A percentile compares a stretch with the other conserved stretches of the same genome.
Conservation (phyloP, 2,888 invertebrate genomes). For the Lasioglossum marginatum region DNA sequence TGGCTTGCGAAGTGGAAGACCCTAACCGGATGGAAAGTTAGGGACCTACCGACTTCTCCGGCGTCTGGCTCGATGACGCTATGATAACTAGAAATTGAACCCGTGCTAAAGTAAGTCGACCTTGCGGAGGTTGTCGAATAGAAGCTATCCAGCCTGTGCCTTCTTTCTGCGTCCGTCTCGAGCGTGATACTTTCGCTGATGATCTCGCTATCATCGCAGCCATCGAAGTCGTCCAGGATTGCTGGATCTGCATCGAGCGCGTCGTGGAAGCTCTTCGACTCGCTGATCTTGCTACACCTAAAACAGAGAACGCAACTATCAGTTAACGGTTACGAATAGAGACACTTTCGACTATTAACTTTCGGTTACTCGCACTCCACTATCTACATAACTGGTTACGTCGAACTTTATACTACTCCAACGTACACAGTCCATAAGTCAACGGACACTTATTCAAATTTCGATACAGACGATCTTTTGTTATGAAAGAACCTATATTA, state of each 20-base stretch:
- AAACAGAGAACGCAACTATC: background rate
- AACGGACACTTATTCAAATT: too few species aligned
- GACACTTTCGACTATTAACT: background rate
- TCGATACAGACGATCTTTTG: too few species aligned
- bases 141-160: slow-evolving; percentile 92
- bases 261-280: slow-evolving; percentile 81
- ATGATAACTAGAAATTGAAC: slow-evolving; percentile 93
- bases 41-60: slow-evolving; percentile 84
- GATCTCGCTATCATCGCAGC: slow-evolving; percentile 74
- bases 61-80: slow-evolving; percentile 87
- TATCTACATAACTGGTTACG: too few species aligned
- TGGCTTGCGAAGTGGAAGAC: background rate
- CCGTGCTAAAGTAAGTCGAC: slow-evolving; percentile 92
- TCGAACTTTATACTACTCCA: too few species aligned
- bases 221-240: slow-evolving; percentile 72
- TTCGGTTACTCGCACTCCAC: too few species aligned
- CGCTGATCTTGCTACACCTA: slow-evolving; percentile 76
- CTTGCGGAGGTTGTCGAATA: slow-evolving; percentile 92
- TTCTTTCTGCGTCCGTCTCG: slow-evolving; percentile 83
- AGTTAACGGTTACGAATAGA: background rate
- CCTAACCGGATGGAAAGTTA: background rate
- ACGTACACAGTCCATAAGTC: too few species aligned
- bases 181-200: slow-evolving; percentile 84
- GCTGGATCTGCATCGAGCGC: slow-evolving; percentile 75
- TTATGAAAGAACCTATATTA: too few species aligned